phyloP scores from a whole-genome alignment of 2,888 invertebrate genomes.

The Lithophane semibrunnea region DNA sequence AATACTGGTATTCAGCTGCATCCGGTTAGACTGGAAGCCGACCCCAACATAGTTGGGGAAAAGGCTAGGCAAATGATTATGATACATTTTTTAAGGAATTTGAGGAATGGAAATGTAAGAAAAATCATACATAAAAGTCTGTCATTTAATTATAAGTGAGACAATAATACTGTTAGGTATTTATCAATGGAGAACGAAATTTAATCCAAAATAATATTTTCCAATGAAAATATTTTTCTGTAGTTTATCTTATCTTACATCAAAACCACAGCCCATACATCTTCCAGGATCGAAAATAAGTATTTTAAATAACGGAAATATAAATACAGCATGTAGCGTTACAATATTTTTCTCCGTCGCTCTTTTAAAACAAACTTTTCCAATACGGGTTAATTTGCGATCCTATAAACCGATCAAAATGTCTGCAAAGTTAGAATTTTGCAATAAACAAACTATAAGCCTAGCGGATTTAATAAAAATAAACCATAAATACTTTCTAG shows the following conservation, averaged over 20 bases:
- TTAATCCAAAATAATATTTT: background rate
- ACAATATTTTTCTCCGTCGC: conserved; percentile 45
- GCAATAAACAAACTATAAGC: conserved; percentile 46
- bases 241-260: conserved; percentile 11
- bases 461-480: conserved; percentile 54
- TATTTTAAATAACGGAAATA: conserved; percentile 30
- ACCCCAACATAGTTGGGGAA: too few relatives aligned
- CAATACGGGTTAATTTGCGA: conserved; percentile 41
- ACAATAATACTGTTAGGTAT: background rate
- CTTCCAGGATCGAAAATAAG: conserved; percentile 26
- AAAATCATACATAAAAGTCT: too few relatives aligned
- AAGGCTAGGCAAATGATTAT: too few relatives aligned
- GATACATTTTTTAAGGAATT: background rate
- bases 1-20: too few relatives aligned
- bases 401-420: conserved; percentile 47
- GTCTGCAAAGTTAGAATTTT: conserved; percentile 30
- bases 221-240: background rate
- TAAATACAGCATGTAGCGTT: conserved; percentile 34
- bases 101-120: background rate
- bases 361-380: conserved; percentile 30
- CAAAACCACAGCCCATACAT: conserved; percentile 18
- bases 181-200: too few relatives aligned
- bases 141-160: background rate
- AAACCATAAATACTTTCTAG: conserved; percentile 48
- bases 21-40: too few relatives aligned